Evolutionary conservation across 2,113 vertebrate species (phyloP).

Genomic region (Mirza zaza): DNA sequence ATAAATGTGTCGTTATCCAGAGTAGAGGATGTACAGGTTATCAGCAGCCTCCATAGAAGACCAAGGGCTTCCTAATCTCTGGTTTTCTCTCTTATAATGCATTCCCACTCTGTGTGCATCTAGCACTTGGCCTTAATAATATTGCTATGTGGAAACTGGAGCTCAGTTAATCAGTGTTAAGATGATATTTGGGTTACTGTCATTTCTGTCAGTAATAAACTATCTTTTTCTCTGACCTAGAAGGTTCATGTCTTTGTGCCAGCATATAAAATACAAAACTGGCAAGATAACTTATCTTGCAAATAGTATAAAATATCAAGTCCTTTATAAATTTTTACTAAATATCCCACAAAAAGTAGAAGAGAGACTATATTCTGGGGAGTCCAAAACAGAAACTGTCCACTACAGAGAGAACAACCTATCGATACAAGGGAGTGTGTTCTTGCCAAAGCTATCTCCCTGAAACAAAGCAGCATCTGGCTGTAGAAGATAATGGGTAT

Average conservation of each 20-base stretch:
- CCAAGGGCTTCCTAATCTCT: neutral
- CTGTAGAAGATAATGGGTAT: neutral
- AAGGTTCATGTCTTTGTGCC: neutral
- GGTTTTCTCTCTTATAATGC: neutral
- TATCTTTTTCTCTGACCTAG: neutral
- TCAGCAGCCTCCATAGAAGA: neutral
- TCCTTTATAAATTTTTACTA: neutral
- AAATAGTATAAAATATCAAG: neutral
- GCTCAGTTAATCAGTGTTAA: neutral
- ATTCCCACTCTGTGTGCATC: neutral
- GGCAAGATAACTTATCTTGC: neutral
- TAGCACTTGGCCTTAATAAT: neutral
- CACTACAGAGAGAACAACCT: neutral
- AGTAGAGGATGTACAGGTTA: neutral
- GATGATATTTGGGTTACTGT: neutral
- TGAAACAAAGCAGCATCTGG: neutral
- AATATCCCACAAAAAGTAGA: neutral
- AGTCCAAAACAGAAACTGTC: neutral
- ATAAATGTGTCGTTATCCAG: neutral
- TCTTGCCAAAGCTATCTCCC: neutral
- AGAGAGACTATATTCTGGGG: neutral
- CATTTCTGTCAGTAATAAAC: neutral
- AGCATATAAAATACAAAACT: neutral
- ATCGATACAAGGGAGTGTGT: neutral
- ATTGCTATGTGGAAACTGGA: neutral